Conservation (phyloP, 2,797 vertebrate species). For the Poeciliopsis gracilis region DNA sequence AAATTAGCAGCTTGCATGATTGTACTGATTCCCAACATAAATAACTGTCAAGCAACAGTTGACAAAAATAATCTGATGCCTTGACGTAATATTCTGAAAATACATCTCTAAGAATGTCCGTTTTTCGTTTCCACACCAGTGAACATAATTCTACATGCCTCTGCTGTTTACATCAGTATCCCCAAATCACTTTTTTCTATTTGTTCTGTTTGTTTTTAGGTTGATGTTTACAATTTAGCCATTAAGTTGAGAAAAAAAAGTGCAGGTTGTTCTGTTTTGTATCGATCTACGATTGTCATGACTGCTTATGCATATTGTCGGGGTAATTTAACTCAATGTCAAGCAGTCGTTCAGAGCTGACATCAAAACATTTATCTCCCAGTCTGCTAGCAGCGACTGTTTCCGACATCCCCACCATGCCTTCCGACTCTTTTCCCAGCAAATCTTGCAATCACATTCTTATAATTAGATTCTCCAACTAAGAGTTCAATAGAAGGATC, state of each 20-base stretch:
- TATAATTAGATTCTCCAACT: not conserved
- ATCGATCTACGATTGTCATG: not conserved
- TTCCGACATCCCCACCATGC: not conserved
- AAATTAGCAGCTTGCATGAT: not conserved
- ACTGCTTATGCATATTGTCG: not conserved
- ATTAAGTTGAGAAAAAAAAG: not conserved
- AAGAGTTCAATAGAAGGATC: not conserved
- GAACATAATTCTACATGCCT: not conserved
- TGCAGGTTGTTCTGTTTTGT: not conserved
- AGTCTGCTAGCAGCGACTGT: not conserved
- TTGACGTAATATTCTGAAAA: not conserved
- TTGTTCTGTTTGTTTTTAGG: not conserved
- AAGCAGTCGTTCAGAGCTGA: not conserved
- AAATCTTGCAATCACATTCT: not conserved
- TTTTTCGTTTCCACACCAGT: not conserved
- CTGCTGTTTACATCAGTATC: not conserved
- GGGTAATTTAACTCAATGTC: too few relatives aligned
- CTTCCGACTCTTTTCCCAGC: not conserved
- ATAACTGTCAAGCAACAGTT: not conserved
- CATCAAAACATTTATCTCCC: not conserved
- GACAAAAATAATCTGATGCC: not conserved
- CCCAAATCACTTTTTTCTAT: not conserved
- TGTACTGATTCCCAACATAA: not conserved
- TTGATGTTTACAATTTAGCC: not conserved
- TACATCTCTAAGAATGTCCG: not conserved